A percentile compares a stretch with the other conserved stretches of the same genome.
Evolutionary conservation across 2,113 vertebrate genomes (phyloP).

Genomic region (Bubo bubo): DNA sequence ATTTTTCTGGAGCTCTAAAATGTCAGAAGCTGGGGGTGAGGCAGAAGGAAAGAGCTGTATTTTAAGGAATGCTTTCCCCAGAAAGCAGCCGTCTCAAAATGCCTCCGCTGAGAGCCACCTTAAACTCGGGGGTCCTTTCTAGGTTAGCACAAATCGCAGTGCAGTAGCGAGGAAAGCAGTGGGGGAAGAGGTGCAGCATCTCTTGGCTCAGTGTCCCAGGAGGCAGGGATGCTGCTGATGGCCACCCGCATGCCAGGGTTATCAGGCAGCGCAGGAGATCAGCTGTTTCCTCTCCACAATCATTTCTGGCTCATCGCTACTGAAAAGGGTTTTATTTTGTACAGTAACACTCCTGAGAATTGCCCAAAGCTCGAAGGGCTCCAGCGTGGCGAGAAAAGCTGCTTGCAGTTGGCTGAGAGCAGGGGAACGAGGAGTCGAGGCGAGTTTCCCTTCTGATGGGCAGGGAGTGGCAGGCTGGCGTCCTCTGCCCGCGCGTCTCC

Average conservation of each 20-base stretch:
- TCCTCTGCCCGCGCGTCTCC: accelerated
- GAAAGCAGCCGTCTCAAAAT: neutral
- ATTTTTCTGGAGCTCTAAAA: conserved; percentile 23
- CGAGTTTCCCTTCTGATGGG: neutral
- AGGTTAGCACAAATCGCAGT: neutral
- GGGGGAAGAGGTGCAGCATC: neutral
- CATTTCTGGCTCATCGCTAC: neutral
- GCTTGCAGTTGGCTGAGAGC: neutral
- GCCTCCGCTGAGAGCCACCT: neutral
- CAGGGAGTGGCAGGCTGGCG: neutral
- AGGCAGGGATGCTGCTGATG: neutral
- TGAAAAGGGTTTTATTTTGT: neutral
- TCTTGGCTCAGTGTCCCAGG: neutral
- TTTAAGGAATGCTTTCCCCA: conserved; percentile 25
- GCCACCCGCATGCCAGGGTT: neutral
- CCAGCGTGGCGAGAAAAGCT: neutral
- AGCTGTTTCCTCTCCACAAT: neutral
- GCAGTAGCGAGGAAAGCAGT: neutral
- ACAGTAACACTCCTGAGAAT: neutral
- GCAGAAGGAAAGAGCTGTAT: neutral
- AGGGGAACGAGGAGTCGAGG: neutral
- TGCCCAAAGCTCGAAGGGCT: neutral
- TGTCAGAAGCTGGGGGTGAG: conserved; percentile 39
- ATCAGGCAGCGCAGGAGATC: neutral
- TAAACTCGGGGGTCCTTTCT: neutral